A percentile compares a stretch with the other conserved stretches of the same genome.
Evolutionary conservation across 2,797 vertebrate species (phyloP).

Genomic region (Setipinna tenuifilis): DNA sequence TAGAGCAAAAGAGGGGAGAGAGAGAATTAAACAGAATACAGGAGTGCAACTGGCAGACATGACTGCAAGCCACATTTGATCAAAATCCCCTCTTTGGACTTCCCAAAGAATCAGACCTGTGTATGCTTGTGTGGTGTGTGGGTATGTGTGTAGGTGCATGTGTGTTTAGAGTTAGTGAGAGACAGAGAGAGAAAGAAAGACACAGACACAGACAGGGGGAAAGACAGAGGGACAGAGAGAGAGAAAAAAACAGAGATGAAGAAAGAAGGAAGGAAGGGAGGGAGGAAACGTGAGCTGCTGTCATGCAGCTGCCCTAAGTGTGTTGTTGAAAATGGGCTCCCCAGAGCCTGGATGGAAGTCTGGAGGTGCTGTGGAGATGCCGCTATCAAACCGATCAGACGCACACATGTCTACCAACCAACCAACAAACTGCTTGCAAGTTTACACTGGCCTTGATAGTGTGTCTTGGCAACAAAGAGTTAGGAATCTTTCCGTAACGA

Average conservation of each 20-base stretch:
- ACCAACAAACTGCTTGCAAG: background rate
- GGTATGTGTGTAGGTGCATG: background rate
- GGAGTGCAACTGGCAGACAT: constrained; percentile 31
- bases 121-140: background rate
- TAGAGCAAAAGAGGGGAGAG: background rate
- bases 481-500: background rate
- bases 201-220: background rate
- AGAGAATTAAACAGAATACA: constrained; percentile 20
- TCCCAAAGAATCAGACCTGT: background rate
- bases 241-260: no score
- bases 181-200: background rate
- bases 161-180: background rate
- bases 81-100: constrained; percentile 23
- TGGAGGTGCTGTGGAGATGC: background rate
- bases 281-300: background rate
- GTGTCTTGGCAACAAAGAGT: background rate
- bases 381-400: background rate
- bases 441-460: background rate
- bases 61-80: constrained; percentile 8
- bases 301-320: constrained; percentile 10
- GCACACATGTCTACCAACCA: background rate
- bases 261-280: background rate
- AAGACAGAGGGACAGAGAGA: no score
- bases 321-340: constrained; percentile 6
- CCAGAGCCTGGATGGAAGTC: background rate